A percentile compares a stretch with the other conserved stretches of the same genome.
Evolutionary conservation across 2,113 vertebrate genomes (phyloP).

Genomic region (Varanus salvator): DNA sequence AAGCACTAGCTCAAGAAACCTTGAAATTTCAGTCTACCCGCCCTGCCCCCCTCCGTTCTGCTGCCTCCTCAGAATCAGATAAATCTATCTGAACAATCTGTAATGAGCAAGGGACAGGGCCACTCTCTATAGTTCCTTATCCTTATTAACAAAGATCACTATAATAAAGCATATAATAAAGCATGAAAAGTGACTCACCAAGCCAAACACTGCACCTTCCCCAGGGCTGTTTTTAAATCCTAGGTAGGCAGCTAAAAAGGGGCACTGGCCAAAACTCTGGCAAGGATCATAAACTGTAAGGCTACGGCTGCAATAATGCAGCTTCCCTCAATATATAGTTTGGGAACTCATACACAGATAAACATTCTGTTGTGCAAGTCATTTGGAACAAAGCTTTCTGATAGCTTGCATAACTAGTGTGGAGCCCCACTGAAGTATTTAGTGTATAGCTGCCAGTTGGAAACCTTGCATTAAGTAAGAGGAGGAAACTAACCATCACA

Average conservation of each 20-base stretch:
- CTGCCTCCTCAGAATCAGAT: too few relatives aligned
- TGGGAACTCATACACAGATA: constrained; percentile 32
- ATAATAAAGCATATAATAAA: too few relatives aligned
- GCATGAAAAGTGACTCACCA: not conserved
- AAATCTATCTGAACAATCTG: too few relatives aligned
- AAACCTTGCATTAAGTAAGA: constrained; percentile 63
- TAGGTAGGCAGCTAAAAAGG: not conserved
- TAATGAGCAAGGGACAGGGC: too few relatives aligned
- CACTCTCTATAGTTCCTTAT: too few relatives aligned
- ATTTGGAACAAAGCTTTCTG: constrained; percentile 32
- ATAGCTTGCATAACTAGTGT: constrained; percentile 10
- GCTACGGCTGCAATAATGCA: not conserved
- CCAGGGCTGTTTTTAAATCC: not conserved
- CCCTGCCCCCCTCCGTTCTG: too few relatives aligned
- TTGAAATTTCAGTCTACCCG: too few relatives aligned
- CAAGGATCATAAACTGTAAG: not conserved
- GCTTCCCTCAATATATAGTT: constrained; percentile 11
- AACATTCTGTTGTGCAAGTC: not conserved
- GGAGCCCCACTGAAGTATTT: not conserved
- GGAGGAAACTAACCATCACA: constrained; percentile 56
- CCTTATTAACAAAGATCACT: too few relatives aligned
- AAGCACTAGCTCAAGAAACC: too few relatives aligned
- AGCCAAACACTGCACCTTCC: not conserved
- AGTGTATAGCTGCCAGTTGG: constrained; percentile 54
- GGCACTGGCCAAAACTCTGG: not conserved